Conservation (phyloP, 1,140 invertebrate species). For the Paracyclopina nana region DNA sequence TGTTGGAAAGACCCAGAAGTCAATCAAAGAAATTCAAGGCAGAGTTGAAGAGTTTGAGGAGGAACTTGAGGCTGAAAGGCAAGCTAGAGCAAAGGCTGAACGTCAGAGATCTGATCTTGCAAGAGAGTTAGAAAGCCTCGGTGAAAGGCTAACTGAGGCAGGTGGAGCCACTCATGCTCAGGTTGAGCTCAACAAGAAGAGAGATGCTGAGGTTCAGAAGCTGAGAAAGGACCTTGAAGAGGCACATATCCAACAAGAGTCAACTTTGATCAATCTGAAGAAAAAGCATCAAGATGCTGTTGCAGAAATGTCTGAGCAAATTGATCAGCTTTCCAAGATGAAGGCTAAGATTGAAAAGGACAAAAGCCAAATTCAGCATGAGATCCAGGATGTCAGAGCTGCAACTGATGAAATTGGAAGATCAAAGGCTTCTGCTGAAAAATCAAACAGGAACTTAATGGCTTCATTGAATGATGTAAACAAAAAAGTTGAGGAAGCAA, state of each 20-base stretch:
- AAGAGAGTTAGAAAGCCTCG: constrained; percentile 86
- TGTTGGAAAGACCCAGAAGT: constrained; percentile 30
- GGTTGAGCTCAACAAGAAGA: constrained; percentile 98
- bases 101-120: constrained; percentile 90
- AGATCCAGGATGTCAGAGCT: constrained; percentile 12
- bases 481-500: constrained; percentile 82
- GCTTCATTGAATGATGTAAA: constrained; percentile 84
- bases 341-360: constrained; percentile 49
- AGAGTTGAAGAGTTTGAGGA: constrained; percentile 94
- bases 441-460: constrained; percentile 84
- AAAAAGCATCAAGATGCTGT: constrained; percentile 99
- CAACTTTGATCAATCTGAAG: constrained; percentile 74
- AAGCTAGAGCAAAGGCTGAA: constrained; percentile 47
- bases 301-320: constrained; percentile 94
- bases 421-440: constrained; percentile 61
- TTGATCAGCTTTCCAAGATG: constrained; percentile 96
- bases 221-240: constrained; percentile 94
- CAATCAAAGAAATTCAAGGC: constrained; percentile 35
- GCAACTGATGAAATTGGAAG: constrained; percentile 18
- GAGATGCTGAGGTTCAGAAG: constrained; percentile 93
- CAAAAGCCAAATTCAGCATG: constrained; percentile 9
- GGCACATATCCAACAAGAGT: constrained; percentile 93
- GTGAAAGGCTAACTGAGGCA: constrained; percentile 90
- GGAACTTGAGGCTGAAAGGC: constrained; percentile 75
- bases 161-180: constrained; percentile 95